Evolutionary conservation across 1,140 invertebrate genomes (phyloP).

Genomic region (Rhynchophorus ferrugineus): DNA sequence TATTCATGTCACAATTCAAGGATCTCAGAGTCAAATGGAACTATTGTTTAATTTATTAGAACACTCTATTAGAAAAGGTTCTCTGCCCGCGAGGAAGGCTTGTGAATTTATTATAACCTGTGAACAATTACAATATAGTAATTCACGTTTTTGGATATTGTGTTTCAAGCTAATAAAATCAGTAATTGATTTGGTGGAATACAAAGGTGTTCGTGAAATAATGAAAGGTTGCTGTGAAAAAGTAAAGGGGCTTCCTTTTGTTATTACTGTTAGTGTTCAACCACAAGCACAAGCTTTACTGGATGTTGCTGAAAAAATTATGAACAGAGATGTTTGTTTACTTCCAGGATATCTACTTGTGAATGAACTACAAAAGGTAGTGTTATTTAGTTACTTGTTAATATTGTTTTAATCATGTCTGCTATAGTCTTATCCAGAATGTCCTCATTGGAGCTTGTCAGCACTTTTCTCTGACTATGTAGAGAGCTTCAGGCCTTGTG

Average conservation of each 20-base stretch:
- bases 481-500: constrained; percentile 82
- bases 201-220: constrained; percentile 88
- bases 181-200: constrained; percentile 86
- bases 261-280: constrained; percentile 67
- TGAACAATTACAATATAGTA: constrained; percentile 69
- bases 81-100: constrained; percentile 62
- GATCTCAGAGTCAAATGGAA: constrained; percentile 63
- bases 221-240: constrained; percentile 89
- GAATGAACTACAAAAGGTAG: constrained; percentile 79
- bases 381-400: neutral
- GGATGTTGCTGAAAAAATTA: constrained; percentile 78
- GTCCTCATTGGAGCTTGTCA: constrained; percentile 88
- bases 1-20: constrained; percentile 57
- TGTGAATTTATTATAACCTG: constrained; percentile 76
- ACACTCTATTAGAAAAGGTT: constrained; percentile 59
- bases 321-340: constrained; percentile 85
- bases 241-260: constrained; percentile 66
- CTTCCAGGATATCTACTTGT: constrained; percentile 91
- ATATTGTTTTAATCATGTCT: neutral
- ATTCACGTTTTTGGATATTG: constrained; percentile 79
- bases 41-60: constrained; percentile 65
- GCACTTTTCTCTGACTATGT: constrained; percentile 81
- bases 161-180: constrained; percentile 78
- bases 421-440: constrained; percentile 60
- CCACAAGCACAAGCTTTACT: constrained; percentile 74